Evolutionary conservation across 2,888 invertebrate genomes (phyloP).

Genomic region (Drosophila parthenogenetica): DNA sequence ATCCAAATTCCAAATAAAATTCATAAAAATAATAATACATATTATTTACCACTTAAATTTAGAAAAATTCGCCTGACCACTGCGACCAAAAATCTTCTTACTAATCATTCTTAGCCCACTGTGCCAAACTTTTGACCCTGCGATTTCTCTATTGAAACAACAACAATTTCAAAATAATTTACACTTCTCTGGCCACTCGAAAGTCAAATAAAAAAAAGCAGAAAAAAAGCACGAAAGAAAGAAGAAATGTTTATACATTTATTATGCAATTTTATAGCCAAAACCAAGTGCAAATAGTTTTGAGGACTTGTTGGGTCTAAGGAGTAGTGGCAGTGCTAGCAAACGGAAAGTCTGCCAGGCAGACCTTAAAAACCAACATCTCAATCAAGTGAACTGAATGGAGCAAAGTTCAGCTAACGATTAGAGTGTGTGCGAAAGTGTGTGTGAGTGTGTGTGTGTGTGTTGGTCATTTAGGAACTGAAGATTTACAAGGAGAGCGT

Average conservation of each 20-base stretch:
- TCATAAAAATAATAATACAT: too few relatives aligned
- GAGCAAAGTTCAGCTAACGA: constrained; percentile 64
- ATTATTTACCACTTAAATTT: too few relatives aligned
- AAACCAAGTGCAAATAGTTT: constrained; percentile 76
- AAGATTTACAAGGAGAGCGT: constrained; percentile 25
- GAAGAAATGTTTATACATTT: constrained; percentile 55
- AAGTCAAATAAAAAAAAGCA: constrained; percentile 18
- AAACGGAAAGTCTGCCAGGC: constrained; percentile 6
- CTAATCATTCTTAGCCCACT: neutral
- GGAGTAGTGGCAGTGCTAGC: neutral
- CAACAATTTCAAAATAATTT: constrained; percentile 62
- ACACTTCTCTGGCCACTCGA: constrained; percentile 32
- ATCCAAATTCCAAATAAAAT: too few relatives aligned
- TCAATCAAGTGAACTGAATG: constrained; percentile 65
- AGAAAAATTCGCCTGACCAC: too few relatives aligned
- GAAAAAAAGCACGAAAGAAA: constrained; percentile 12
- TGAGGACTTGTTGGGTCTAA: constrained; percentile 46
- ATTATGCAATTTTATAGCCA: constrained; percentile 73
- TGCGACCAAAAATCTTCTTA: neutral
- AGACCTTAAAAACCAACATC: constrained; percentile 62
- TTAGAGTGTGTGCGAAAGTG: constrained; percentile 37
- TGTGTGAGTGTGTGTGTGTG: constrained; percentile 24
- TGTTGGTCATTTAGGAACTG: constrained; percentile 62
- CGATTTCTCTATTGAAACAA: constrained; percentile 20
- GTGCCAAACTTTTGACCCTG: constrained; percentile 6